Percentiles rank a stretch among this genome's conserved stretches.
Conservation (phyloP, 2,797 vertebrate genomes). For the Austrolebias charrua region DNA sequence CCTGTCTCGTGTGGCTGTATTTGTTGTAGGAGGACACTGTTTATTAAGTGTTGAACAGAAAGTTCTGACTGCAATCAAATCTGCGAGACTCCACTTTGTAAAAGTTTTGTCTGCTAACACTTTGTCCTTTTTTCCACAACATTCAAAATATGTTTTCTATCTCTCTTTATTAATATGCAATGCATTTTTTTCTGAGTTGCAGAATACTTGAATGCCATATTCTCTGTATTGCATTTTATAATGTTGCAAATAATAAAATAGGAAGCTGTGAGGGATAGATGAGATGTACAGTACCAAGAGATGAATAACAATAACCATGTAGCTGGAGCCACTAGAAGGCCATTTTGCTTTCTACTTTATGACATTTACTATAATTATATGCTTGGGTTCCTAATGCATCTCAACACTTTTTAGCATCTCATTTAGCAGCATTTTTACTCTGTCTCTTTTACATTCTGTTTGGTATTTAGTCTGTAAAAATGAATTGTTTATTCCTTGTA, state of each 20-base stretch:
- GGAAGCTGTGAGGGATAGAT: slow-evolving; percentile 2
- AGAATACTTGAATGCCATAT: slow-evolving; percentile 18
- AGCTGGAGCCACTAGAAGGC: slow-evolving; percentile 9
- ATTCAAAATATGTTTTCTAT: too few species aligned
- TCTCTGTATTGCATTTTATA: slow-evolving; percentile 3
- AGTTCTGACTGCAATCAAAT: slow-evolving; percentile 43
- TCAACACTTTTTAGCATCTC: not conserved
- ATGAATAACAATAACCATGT: slow-evolving; percentile 34
- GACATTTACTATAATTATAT: slow-evolving; percentile 36
- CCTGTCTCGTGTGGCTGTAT: slow-evolving; percentile 32
- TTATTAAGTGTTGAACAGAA: slow-evolving; percentile 47
- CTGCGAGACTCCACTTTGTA: slow-evolving; percentile 17
- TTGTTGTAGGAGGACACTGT: slow-evolving; percentile 33
- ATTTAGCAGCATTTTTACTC: not conserved
- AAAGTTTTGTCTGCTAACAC: slow-evolving; percentile 38
- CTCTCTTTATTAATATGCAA: too few species aligned
- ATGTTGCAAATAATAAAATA: slow-evolving; percentile 30
- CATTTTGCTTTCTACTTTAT: slow-evolving; percentile 19
- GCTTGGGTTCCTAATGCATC: slow-evolving; percentile 27
- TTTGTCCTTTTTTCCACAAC: too few species aligned
- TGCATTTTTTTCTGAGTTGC: not conserved
- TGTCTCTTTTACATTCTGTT: not conserved
- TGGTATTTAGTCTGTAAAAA: not conserved
- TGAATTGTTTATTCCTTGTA: not conserved
- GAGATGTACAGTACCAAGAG: slow-evolving; percentile 3